Evolutionary conservation across 2,797 vertebrate genomes (phyloP).

Genomic region (Sylvilagus floridanus): DNA sequence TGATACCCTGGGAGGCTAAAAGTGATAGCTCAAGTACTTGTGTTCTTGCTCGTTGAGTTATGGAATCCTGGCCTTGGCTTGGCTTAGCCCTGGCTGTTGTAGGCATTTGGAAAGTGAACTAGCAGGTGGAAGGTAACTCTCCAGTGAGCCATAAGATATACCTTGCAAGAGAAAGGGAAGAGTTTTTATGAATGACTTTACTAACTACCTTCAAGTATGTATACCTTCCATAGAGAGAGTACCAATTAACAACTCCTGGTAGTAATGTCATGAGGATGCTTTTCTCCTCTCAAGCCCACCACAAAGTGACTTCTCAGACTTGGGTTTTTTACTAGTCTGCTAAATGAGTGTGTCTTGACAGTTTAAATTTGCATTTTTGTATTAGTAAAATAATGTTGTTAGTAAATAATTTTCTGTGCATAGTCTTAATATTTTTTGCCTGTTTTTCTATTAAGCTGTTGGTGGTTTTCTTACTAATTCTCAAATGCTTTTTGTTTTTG

Average conservation of each 20-base stretch:
- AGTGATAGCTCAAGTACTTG: too few species aligned
- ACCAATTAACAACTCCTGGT: background rate
- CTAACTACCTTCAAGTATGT: background rate
- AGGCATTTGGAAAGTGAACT: too few species aligned
- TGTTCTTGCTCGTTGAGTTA: too few species aligned
- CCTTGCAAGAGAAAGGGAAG: background rate
- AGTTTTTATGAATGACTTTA: slow-evolving; percentile 34
- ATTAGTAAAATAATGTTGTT: background rate
- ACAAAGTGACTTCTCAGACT: background rate
- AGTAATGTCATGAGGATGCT: background rate
- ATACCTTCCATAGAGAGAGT: background rate
- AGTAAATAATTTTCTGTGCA: slow-evolving; percentile 38
- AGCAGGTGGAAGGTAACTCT: too few species aligned
- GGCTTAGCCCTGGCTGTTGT: too few species aligned
- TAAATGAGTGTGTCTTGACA: background rate
- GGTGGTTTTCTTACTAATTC: slow-evolving; percentile 10
- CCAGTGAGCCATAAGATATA: background rate
- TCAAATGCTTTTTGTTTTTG: slow-evolving; percentile 40
- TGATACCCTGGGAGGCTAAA: too few species aligned
- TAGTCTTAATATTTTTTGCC: background rate
- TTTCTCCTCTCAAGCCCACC: background rate
- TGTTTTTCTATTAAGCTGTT: slow-evolving; percentile 28
- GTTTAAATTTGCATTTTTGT: slow-evolving; percentile 43
- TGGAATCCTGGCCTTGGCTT: too few species aligned
- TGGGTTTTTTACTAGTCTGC: slow-evolving; percentile 35